phyloP scores from a whole-genome alignment of 2,888 invertebrate genomes.

The Dilophus febrilis region DNA sequence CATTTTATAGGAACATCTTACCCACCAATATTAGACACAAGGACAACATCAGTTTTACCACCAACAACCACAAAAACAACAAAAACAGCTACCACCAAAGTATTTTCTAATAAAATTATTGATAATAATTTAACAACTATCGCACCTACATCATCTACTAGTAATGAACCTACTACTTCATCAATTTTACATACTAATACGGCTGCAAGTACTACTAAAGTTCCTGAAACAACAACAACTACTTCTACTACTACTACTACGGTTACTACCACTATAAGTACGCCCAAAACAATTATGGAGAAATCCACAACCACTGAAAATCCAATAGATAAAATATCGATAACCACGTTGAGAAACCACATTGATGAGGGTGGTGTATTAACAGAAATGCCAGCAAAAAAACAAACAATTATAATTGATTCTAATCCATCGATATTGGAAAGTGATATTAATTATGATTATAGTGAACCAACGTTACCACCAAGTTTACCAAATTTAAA shows the following conservation, averaged over 20 bases:
- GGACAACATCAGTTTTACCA: too few species aligned
- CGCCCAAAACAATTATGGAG: not conserved
- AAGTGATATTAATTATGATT: conserved; percentile 50
- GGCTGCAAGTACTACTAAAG: not conserved
- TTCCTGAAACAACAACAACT: not conserved
- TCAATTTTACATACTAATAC: not conserved
- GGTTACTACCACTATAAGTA: not conserved
- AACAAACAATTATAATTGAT: too few species aligned
- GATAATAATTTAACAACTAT: too few species aligned
- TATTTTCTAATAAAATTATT: not conserved
- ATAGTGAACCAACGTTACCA: conserved; percentile 52
- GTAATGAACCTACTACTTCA: not conserved
- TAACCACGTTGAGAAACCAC: conserved; percentile 25
- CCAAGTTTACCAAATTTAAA: conserved; percentile 73
- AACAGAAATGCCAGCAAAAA: conserved; percentile 13
- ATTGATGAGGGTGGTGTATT: conserved; percentile 29
- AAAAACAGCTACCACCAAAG: not conserved
- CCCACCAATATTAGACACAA: too few species aligned
- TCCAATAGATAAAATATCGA: not conserved
- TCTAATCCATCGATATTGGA: conserved; percentile 30
- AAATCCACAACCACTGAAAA: not conserved
- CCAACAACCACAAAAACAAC: not conserved
- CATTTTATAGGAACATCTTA: too few species aligned
- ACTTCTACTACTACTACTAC: not conserved
- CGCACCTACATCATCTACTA: not conserved